A percentile compares a stretch with the other conserved stretches of the same genome.
Evolutionary conservation across 1,140 invertebrate genomes (phyloP).

Genomic region (Melipona quadrifasciata): DNA sequence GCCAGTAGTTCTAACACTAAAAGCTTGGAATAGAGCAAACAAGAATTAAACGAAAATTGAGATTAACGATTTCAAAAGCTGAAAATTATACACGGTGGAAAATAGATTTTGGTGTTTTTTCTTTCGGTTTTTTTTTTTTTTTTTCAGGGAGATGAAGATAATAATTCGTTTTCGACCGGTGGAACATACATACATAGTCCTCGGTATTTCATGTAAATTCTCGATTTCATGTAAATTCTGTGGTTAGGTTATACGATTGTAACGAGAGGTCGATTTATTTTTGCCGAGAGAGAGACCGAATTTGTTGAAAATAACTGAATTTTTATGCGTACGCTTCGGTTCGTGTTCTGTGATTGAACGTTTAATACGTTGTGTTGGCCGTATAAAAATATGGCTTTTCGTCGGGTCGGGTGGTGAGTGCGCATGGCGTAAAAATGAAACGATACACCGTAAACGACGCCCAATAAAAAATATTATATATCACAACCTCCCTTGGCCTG

Average conservation of each 20-base stretch:
- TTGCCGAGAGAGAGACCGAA: neutral
- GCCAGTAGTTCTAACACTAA: too few species aligned
- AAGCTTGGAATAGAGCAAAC: neutral
- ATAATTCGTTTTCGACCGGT: neutral
- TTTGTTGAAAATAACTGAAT: neutral
- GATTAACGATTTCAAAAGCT: too few species aligned
- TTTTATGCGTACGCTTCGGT: neutral
- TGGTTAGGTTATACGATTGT: neutral
- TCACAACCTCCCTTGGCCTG: too few species aligned
- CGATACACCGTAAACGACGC: constrained; percentile 2
- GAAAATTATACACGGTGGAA: too few species aligned
- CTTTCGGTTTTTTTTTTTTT: too few species aligned
- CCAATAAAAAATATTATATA: constrained; percentile 18
- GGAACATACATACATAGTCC: neutral
- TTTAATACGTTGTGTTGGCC: neutral
- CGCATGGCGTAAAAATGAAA: constrained; percentile 11
- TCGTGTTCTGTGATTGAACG: neutral
- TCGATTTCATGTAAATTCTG: neutral
- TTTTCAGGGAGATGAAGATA: neutral
- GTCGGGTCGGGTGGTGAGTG: neutral
- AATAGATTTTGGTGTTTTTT: too few species aligned
- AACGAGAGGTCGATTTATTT: neutral
- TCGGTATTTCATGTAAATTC: neutral
- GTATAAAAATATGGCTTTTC: neutral
- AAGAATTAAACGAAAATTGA: neutral